A percentile compares a stretch with the other conserved stretches of the same genome.
These are phyloP conservation scores for Melanostoma scalare DNA, from an alignment of 2,888 invertebrate genomes.

Conservation along the genomic window DNA sequence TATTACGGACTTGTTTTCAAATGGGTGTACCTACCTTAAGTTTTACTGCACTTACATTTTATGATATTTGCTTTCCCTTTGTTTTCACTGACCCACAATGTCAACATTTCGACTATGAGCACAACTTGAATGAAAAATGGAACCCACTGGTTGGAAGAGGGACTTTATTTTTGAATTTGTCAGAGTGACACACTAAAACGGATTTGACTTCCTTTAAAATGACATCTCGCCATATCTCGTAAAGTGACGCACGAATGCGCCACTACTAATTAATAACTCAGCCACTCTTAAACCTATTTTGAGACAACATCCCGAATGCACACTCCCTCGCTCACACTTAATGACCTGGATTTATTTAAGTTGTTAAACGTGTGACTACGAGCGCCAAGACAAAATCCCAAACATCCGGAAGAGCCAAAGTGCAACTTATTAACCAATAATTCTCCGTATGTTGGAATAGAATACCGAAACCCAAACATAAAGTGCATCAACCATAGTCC, in stretches of 20 bases:
- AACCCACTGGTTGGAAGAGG: conserved; percentile 53
- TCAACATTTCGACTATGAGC: conserved; percentile 26
- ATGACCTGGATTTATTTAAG: conserved; percentile 73
- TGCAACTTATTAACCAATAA: conserved; percentile 39
- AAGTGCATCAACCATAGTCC: neutral
- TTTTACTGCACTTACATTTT: conserved; percentile 20
- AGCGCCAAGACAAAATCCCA: conserved; percentile 61
- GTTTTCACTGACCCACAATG: conserved; percentile 24
- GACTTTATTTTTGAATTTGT: conserved; percentile 41
- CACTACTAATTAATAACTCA: conserved; percentile 65
- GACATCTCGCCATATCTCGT: conserved; percentile 50
- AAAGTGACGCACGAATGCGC: conserved; percentile 55
- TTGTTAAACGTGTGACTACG: conserved; percentile 67
- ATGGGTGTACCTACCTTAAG: neutral
- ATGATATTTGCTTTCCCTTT: conserved; percentile 49
- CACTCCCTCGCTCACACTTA: conserved; percentile 44
- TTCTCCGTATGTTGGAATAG: neutral
- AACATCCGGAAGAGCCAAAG: conserved; percentile 68
- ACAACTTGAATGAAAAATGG: conserved; percentile 52
- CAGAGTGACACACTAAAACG: conserved; percentile 35
- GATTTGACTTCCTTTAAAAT: conserved; percentile 29
- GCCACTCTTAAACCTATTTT: conserved; percentile 67
- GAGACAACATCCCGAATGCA: conserved; percentile 29
- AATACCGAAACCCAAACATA: conserved; percentile 47
- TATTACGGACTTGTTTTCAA: neutral